A percentile compares a stretch with the other conserved stretches of the same genome.
These are phyloP conservation scores for Polypedilum pembai DNA, from an alignment of 1,140 invertebrate genomes.

Conservation along the genomic window DNA sequence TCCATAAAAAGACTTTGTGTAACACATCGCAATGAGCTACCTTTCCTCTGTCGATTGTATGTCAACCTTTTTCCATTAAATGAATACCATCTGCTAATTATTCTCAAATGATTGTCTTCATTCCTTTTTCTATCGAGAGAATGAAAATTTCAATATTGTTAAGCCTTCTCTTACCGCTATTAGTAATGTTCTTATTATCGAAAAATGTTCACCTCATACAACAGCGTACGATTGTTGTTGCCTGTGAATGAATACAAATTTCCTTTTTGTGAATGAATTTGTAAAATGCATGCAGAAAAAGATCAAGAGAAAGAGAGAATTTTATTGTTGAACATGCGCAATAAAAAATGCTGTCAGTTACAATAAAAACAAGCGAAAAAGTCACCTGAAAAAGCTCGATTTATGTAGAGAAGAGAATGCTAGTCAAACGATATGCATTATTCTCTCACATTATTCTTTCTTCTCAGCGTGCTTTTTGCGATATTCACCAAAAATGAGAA, in stretches of 20 bases:
- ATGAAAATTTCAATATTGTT: no score
- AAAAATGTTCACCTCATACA: not conserved
- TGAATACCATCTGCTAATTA: no score
- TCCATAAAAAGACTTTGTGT: no score
- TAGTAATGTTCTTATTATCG: not conserved
- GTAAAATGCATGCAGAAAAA: not conserved
- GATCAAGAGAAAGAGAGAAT: not conserved
- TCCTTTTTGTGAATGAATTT: slow-evolving; percentile 9
- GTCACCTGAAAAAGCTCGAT: not conserved
- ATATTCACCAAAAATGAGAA: not conserved
- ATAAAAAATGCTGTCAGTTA: not conserved
- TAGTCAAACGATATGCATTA: no score
- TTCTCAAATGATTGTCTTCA: no score
- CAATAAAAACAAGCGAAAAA: not conserved
- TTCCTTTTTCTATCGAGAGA: no score
- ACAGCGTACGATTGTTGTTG: not conserved
- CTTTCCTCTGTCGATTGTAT: no score
- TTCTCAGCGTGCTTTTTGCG: not conserved
- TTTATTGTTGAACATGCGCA: not conserved
- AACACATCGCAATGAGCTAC: no score
- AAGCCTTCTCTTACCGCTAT: not conserved
- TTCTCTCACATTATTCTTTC: not conserved
- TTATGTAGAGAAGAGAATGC: not conserved
- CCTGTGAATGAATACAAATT: not conserved
- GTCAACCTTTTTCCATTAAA: no score